Conservation (phyloP, 2,113 vertebrate species). For the Rhynchopsitta pachyrhyncha region DNA sequence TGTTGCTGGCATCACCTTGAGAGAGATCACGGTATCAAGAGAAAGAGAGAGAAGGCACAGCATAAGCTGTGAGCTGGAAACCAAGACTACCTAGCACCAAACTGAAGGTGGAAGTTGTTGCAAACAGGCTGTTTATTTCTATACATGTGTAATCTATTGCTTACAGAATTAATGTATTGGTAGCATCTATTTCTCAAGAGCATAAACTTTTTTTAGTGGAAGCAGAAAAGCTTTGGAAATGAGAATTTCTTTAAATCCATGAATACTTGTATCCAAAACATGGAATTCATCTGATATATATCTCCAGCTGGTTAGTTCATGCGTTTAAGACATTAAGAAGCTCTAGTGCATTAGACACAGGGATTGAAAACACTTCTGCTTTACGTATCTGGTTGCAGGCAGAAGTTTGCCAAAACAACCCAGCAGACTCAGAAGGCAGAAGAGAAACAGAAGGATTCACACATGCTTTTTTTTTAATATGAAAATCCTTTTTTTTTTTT, state of each 20-base stretch:
- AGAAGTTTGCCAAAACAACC: not conserved
- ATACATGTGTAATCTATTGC: not conserved
- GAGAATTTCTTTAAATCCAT: not conserved
- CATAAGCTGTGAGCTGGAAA: not conserved
- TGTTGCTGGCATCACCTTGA: not conserved
- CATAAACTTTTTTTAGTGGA: not conserved
- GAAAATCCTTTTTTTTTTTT: rapidly evolving
- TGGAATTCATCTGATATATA: not conserved
- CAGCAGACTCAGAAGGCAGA: not conserved
- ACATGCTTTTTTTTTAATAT: not conserved
- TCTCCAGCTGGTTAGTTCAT: not conserved
- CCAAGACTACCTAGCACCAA: not conserved
- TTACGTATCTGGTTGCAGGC: not conserved
- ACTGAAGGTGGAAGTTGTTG: not conserved
- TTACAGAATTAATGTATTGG: not conserved
- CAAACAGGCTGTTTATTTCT: not conserved
- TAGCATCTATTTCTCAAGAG: not conserved
- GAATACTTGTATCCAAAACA: not conserved
- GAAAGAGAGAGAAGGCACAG: not conserved
- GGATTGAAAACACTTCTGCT: not conserved
- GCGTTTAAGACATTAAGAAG: not conserved
- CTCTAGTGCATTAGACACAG: not conserved
- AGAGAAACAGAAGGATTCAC: not conserved
- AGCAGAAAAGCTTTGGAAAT: not conserved
- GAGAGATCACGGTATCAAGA: not conserved